Conservation (phyloP, 2,113 vertebrate genomes). For the Tympanuchus pallidicinctus region DNA sequence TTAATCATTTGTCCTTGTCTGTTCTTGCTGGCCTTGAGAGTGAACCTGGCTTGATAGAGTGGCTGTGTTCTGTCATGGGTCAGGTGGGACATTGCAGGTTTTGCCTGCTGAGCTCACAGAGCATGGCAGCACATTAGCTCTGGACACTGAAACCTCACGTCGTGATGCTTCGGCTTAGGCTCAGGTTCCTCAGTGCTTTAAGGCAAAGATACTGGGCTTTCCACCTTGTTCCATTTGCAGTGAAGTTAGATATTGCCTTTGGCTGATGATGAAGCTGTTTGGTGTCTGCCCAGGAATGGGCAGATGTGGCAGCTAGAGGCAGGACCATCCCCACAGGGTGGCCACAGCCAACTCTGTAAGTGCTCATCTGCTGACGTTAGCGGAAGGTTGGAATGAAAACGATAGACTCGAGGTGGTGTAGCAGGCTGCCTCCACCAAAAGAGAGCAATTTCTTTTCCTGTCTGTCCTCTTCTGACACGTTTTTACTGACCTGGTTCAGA, state of each 20-base stretch:
- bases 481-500: rapidly evolving
- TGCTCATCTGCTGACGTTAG: neutral
- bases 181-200: neutral
- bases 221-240: neutral
- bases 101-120: neutral
- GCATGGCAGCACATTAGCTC: neutral
- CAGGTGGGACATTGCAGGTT: neutral
- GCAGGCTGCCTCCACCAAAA: neutral
- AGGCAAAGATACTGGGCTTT: neutral
- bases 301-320: neutral
- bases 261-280: neutral
- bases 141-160: neutral
- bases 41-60: neutral
- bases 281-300: neutral
- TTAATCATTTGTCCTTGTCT: neutral
- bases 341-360: neutral
- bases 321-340: neutral
- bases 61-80: neutral
- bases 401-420: neutral
- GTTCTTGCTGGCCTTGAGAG: neutral
- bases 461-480: neutral
- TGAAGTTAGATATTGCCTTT: neutral
- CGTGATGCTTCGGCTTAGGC: neutral
- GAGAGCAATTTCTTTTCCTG: neutral
- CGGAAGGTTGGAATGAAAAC: neutral